phyloP scores from a whole-genome alignment of 2,113 vertebrate genomes.

The Leptodactylus fuscus region DNA sequence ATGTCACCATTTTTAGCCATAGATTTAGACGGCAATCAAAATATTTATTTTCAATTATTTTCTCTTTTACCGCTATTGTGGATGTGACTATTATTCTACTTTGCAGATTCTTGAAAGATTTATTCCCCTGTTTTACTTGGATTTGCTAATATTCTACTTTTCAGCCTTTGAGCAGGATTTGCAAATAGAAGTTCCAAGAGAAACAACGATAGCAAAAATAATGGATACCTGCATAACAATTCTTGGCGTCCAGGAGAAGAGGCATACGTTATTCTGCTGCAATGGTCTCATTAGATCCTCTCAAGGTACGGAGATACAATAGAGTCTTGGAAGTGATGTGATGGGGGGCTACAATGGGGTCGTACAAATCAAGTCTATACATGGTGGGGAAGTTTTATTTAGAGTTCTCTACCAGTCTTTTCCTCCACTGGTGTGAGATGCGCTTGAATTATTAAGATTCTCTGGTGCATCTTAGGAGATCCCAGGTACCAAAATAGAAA shows the following conservation, averaged over 20 bases:
- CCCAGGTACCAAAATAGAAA: no score
- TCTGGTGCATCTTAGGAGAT: no score
- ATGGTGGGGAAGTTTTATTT: no score
- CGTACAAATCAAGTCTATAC: no score
- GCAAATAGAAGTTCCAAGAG: slow-evolving; percentile 70
- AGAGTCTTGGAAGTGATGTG: no score
- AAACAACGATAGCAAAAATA: slow-evolving; percentile 67
- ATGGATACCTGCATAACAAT: slow-evolving; percentile 70
- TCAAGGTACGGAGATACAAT: no score
- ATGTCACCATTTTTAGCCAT: neutral
- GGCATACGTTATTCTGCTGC: slow-evolving; percentile 66
- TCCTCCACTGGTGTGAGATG: no score
- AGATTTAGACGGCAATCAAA: neutral
- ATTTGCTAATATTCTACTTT: slow-evolving; percentile 56
- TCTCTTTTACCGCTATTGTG: neutral
- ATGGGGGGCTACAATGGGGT: no score
- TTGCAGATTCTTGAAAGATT: slow-evolving; percentile 14
- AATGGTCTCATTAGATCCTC: slow-evolving; percentile 17
- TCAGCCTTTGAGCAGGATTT: slow-evolving; percentile 71
- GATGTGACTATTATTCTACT: slow-evolving; percentile 1
- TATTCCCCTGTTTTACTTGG: slow-evolving; percentile 44
- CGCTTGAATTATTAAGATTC: no score
- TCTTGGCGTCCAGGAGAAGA: slow-evolving; percentile 70
- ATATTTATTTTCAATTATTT: neutral
- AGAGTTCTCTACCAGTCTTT: no score